Evolutionary conservation across 2,888 invertebrate species (phyloP), one percentile per base, ranked within the genome.

Genomic region (Poecilus cupreus): DNA sequence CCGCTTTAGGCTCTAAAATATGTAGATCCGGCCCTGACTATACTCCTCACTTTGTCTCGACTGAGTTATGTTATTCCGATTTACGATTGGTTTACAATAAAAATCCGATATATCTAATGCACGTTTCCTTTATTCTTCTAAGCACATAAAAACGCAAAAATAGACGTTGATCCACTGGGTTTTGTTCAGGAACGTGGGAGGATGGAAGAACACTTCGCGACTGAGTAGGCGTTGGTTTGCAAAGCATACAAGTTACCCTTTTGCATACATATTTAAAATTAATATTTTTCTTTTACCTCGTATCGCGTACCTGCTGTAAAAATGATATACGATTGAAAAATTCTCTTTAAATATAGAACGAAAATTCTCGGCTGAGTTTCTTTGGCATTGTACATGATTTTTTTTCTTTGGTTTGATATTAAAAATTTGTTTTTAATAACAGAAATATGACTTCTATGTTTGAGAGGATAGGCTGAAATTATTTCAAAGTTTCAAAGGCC

Each of bases 211-310:
- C 16, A 68, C 20, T 60, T 24, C 16, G 11, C n/a, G 13, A 60
- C 13, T 16, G 68, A 43, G 68, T 39, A 68, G 68, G 20, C 68
- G 39, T 37, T 68, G 39, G 68, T 68, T 68, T 68, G 37, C 68
- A 39, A 20, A 39, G 68, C 22, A 43, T 68, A 39, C 37, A 68
- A 39, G 39, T 68, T 68, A 68, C 39, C 39, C 39, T 68, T 68
- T 39, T 68, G 39, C 39, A 68, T 68, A 68, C 37, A 68, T 68
- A 39, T 68, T 68, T 68, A 68, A 68, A 68, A 68, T 68, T 68
- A 68, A 68, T 68, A 39, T 39, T 68, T 68, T 68, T 68, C 39
- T 39, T 68, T 68, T 68, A 37, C 60, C 39, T 54, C 26, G n/a
- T n/a, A n/a, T 54, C 10, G 10, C 54, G 54, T 60, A 60, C 60